Evolutionary conservation across 2,888 invertebrate species (phyloP), one percentile per base, ranked within the genome.

Genomic region (Microdon myrmicae): DNA sequence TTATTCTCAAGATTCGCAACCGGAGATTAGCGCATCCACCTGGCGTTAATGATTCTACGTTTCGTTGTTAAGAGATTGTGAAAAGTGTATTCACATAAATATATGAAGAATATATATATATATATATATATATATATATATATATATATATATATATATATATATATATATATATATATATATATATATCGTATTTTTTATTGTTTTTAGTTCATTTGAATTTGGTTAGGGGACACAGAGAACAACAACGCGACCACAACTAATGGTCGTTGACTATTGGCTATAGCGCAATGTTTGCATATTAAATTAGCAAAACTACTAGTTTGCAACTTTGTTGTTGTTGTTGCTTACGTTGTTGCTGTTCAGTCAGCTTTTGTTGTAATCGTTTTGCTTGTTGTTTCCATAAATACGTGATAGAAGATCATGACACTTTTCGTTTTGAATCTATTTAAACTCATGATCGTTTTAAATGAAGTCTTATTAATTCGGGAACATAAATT

Each of bases 271-370:
- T 6, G 19, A n/a, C n/a, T 37, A 51, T 44, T 61, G 49, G 45
- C 29, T 25, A 56, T 56, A 38, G 58, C 58, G 58, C 58, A 53
- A 37, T 64, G 64, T 64, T 64, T 64, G 64, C 64, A 64, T 64
- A 64, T 58, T 58, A 58, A 58, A 58, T 64, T 64, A 64, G 64
- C 58, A 64, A 64, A 51, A 64, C 47, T 47, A 41, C 51, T 23
- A 43, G 51, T 47, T 58, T 43, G 58, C 58, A 37, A 58, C 35
- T 51, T 53, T 53, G 34, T 56, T 37, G 41, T 38, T 54, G 47
- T 47, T 47, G 37, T 31, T 55, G 9, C 5, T 14, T 35, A 23
- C 12, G 20, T 29, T 29, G 17, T 28, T 28, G 48, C 17, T 13
- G 16, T 37, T 55, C 9, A 31, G n/a, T n/a, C 22, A 53, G 35